phyloP scores from a whole-genome alignment of 2,113 vertebrate genomes.

The Catharus fuscescens region DNA sequence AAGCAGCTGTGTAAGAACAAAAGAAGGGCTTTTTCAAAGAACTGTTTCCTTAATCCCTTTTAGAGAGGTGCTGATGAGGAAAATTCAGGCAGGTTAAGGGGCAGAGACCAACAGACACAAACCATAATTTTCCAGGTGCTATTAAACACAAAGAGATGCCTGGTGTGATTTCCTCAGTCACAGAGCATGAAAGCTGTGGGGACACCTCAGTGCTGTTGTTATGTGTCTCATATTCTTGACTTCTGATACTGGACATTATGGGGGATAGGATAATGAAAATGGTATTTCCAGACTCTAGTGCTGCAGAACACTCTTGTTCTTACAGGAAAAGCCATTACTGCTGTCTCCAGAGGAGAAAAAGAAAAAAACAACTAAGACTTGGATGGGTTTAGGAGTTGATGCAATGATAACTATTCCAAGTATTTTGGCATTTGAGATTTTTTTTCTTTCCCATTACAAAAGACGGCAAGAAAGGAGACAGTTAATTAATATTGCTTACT shows the following conservation, averaged over 20 bases:
- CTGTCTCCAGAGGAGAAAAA: background rate
- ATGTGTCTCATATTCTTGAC: background rate
- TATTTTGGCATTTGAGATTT: background rate
- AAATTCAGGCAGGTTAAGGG: background rate
- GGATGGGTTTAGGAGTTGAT: background rate
- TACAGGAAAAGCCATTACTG: background rate
- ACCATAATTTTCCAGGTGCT: background rate
- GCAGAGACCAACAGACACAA: background rate
- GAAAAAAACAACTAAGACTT: background rate
- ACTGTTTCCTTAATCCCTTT: background rate
- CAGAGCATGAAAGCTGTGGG: background rate
- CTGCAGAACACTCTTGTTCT: background rate
- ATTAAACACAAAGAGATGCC: background rate
- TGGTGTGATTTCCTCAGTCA: background rate
- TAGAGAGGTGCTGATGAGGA: background rate
- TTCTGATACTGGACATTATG: background rate
- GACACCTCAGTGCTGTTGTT: background rate
- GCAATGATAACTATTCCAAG: background rate
- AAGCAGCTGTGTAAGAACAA: background rate
- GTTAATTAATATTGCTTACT: background rate
- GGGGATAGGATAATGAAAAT: background rate
- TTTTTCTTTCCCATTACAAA: background rate
- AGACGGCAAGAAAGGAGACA: background rate
- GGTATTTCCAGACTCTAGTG: background rate
- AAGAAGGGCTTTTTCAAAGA: background rate